Evolutionary conservation across 2,113 vertebrate species (phyloP), one percentile per base, ranked within the genome.

Genomic region (Isichthys henryi): DNA sequence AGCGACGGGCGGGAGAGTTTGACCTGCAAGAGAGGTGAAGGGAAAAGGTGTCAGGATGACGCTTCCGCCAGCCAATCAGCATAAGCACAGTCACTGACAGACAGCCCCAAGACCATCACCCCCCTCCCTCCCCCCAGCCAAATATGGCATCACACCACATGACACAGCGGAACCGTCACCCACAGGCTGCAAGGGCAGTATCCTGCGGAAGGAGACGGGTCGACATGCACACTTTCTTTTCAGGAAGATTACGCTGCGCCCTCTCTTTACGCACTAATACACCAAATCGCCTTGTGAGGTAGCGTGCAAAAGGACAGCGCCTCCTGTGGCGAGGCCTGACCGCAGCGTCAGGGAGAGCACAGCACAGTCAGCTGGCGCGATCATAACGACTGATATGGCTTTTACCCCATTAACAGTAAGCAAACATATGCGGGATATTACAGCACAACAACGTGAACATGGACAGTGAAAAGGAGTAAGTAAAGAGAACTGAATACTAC

Each of bases 401-500:
- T 43, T 2, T 27, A 7, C 35, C 74, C 74, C 74, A 43, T 43
- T 80, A 80, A 80, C 74, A 43, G 35, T 77, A 80, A 80, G 74
- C 74, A 80, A 48, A 84, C 43, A 46, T 23, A 46, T 39, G 82
- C 45, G 21, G 45, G 82, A 23, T 84, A n/a, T 48, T 84, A 46
- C 45, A 84, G 43, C 39, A 84, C 82, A 48, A 45, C 35, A 82
- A 82, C 77, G 7, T 19, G 17, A 31, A 80, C 88, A 80, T 70
- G 86, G 17, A 62, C 48, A 96, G 94, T 96, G 92, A 91, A 96
- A 94, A 90, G 89, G 89, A 89, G 91, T 91, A 88, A 82, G 35
- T 80, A 89, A 93, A 98, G 31, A 92, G 97, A 98, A 96, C 94
- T 96, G 96, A 98, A 97, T 98, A 99, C 98, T 99, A 99, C 98